Evolutionary conservation across 2,888 invertebrate species (phyloP), one percentile per base, ranked within the genome.

Genomic region (Drosophila nr. fundita): DNA sequence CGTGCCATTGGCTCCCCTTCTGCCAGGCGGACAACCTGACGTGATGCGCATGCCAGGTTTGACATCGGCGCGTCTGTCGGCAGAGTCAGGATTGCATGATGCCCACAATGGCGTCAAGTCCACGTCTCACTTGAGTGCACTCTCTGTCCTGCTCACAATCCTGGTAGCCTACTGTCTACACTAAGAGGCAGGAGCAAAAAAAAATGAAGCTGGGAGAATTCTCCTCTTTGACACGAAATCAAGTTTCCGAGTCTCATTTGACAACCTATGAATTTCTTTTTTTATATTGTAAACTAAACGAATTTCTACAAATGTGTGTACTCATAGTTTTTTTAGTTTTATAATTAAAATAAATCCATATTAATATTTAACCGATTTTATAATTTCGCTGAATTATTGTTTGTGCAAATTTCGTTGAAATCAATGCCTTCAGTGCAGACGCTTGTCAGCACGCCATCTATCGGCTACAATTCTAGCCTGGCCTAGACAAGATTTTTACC

Each of bases 1-100:
- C 0, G 89, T 89, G 30, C 83, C 90, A 0, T 63, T 90, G 53
- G 88, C 91, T 0, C 84, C 90, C 0, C 48, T 90, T 1, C 24
- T 71, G 11, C 76, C 87, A 0, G 85, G 85, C 2, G 76, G 75
- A 0, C 78, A 77, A 5, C 89, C 91, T 0, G 91, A 87, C 60
- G 76, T 91, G 7, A 91, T 91, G 89, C 89, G 80, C 61, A 83
- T 91, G 81, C 91, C 91, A 2, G 91, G 91, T 11, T 54, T 80
- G 11, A 84, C 90, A 0, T 76, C 73, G 7, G 85, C 90, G 2
- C 76, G 81, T 24, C 66, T 91, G 1, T 82, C 88, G 0, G 82
- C 83, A 2, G 83, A 90, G 11, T 85, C 87, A 5, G 80, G 80
- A 11, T 29, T 90, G 5, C 73, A 64, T 29, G 77, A 80, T 55